phyloP scores from a whole-genome alignment of 2,113 vertebrate genomes.

The Marmota flaviventris region DNA sequence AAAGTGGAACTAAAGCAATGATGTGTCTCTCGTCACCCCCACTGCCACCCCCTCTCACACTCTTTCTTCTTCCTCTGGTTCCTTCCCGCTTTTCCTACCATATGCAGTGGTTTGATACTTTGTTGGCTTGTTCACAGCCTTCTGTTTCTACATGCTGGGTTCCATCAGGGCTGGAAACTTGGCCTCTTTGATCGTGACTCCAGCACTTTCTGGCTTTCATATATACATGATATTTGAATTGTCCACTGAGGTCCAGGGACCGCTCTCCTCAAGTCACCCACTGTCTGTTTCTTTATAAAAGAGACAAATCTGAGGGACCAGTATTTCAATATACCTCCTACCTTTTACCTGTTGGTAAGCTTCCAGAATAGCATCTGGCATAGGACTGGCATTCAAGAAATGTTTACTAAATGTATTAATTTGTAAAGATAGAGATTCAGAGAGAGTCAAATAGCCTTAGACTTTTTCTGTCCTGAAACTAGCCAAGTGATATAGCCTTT shows the following conservation, averaged over 20 bases:
- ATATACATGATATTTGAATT: not conserved
- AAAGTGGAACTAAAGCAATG: not conserved
- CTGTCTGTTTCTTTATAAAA: not conserved
- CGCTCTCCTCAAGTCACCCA: not conserved
- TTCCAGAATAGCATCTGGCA: not conserved
- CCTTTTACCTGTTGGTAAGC: not conserved
- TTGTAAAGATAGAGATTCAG: not conserved
- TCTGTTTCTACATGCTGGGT: not conserved
- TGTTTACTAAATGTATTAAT: not conserved
- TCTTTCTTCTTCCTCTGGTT: not conserved
- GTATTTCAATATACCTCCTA: not conserved
- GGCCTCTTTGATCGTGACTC: not conserved
- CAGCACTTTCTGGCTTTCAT: not conserved
- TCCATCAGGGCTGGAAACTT: not conserved
- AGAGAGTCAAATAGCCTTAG: not conserved
- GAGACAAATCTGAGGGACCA: not conserved
- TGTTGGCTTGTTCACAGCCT: not conserved
- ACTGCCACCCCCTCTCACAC: not conserved
- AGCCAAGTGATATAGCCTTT: not conserved
- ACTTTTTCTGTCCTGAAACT: constrained; percentile 8
- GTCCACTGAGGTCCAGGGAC: not conserved
- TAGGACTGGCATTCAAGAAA: not conserved
- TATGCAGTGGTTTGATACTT: not conserved
- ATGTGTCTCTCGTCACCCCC: too few relatives aligned
- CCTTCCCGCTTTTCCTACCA: not conserved